Evolutionary conservation across 2,797 vertebrate species (phyloP), one percentile per base, ranked within the genome.

Genomic region (Poeciliopsis turneri): DNA sequence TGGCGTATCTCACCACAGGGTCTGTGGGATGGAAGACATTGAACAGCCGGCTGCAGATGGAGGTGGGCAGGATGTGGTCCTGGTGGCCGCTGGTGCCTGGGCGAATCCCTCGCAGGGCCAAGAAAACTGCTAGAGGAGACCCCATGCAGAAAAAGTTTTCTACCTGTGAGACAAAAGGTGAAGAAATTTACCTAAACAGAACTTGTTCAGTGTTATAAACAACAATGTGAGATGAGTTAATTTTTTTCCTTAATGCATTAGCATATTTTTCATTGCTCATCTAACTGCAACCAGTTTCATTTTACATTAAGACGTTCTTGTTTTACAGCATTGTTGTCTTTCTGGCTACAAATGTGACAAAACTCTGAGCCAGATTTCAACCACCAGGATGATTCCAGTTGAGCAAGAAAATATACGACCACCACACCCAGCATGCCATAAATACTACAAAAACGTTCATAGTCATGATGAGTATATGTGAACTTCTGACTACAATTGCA

Each of bases 131-230:
- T 80, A 99, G 92, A 18, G 98, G 98, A 80, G 98, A 99, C 41
- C 98, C 98, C 98, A 99, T 98, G 81, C 98, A 99, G 96, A 99
- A 99, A 95, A 98, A 98, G 93, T 99, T 99, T 90, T 99, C 98
- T 90, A 99, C 98, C 98, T 99, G 88, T 18, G 2, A 82, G 30
- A 78, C 0, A 46, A 46, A 74, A 71, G 13, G 74, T 25, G 51
- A 15, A 75, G 59, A 82, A 45, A 76, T 25, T 77, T 45, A 78
- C 20, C 75, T 11, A 9, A 12, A 74, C 1, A 13, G 20, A 13
- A 43, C 59, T 46, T 76, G 7, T 70, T 39, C 18, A 66, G 11
- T 66, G 3, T 0, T 41, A 41, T 64, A 20, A 9, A 8, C 18
- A 36, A 33, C 9, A 23, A 43, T 73, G 28, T 23, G 18, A 16